phyloP scores from a whole-genome alignment of 2,888 invertebrate species.

The Eupsilia transversa region DNA sequence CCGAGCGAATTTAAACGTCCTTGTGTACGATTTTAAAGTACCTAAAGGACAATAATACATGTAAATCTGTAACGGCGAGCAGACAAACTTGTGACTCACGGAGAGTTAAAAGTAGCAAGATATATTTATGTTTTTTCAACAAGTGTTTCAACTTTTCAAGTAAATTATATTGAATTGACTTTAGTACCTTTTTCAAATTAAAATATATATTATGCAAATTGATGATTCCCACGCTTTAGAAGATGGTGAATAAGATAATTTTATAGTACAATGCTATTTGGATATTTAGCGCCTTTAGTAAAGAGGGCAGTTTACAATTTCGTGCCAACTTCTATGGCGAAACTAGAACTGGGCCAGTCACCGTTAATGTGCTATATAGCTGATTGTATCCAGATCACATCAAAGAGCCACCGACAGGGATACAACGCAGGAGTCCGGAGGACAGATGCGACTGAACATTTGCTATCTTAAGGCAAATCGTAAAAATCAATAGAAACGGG shows the following conservation, averaged over 20 bases:
- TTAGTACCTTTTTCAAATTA: constrained; percentile 15
- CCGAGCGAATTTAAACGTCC: constrained; percentile 86
- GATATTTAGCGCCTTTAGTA: constrained; percentile 84
- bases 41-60: constrained; percentile 85
- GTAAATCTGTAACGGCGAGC: constrained; percentile 72
- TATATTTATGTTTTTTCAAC: constrained; percentile 67
- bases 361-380: constrained; percentile 85
- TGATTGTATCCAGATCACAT: constrained; percentile 89
- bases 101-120: constrained; percentile 51
- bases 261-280: constrained; percentile 74
- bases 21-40: constrained; percentile 85
- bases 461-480: constrained; percentile 59
- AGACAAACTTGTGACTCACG: constrained; percentile 77
- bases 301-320: constrained; percentile 90
- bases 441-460: constrained; percentile 72
- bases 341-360: constrained; percentile 88
- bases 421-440: constrained; percentile 74
- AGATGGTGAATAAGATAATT: constrained; percentile 64
- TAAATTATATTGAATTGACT: constrained; percentile 58
- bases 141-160: constrained; percentile 68
- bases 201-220: constrained; percentile 40
- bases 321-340: constrained; percentile 87
- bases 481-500: constrained; percentile 63
- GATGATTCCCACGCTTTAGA: constrained; percentile 64
- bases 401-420: constrained; percentile 81